A percentile compares a stretch with the other conserved stretches of the same genome.
These are phyloP conservation scores for Merops nubicus DNA, from an alignment of 2,113 vertebrate species.

Conservation along the genomic window DNA sequence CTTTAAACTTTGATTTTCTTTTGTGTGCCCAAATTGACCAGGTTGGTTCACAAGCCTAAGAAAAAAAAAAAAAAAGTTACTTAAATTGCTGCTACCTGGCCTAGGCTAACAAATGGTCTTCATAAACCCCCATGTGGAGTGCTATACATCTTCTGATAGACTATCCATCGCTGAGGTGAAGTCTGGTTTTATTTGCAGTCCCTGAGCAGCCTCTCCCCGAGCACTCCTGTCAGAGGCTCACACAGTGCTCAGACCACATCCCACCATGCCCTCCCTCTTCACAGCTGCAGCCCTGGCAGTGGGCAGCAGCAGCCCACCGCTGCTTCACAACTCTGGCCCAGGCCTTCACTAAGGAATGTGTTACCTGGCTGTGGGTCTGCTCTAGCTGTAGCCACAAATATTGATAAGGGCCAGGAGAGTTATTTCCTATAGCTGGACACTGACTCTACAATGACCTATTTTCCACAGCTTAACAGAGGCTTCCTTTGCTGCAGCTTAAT, in stretches of 20 bases:
- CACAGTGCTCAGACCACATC: accelerated
- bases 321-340: not conserved
- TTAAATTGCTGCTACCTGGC: not conserved
- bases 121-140: accelerated
- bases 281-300: not conserved
- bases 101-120: not conserved
- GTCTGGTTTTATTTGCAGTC: not conserved
- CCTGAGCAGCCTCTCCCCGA: accelerated
- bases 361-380: not conserved
- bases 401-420: not conserved
- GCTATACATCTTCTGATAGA: not conserved
- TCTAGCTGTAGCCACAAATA: not conserved
- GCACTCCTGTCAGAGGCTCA: accelerated
- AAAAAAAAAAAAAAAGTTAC: not conserved
- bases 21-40: not conserved
- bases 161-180: not conserved
- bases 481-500: not conserved
- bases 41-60: not conserved
- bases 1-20: not conserved
- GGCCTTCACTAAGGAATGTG: not conserved
- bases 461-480: not conserved
- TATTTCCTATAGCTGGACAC: not conserved
- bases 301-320: not conserved
- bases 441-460: not conserved
- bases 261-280: accelerated